A percentile compares a stretch with the other conserved stretches of the same genome.
Evolutionary conservation across 2,888 invertebrate genomes (phyloP).

Genomic region (Busseola fusca): DNA sequence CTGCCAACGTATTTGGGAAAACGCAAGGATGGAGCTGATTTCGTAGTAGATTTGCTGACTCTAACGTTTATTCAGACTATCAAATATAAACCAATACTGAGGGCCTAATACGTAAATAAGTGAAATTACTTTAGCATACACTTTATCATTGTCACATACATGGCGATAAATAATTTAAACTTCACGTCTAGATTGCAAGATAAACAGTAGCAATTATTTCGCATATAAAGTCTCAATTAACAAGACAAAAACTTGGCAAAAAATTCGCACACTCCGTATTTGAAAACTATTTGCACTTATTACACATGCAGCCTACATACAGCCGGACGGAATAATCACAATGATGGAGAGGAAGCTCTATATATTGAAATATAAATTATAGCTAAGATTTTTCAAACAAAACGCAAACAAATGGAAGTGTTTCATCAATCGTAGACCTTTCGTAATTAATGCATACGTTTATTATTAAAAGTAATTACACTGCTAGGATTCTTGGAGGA

Average conservation of each 20-base stretch:
- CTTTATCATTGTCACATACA: background rate
- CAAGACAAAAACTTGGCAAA: constrained; percentile 11
- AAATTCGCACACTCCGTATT: background rate
- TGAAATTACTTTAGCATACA: constrained; percentile 14
- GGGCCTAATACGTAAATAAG: background rate
- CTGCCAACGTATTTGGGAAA: constrained; percentile 28
- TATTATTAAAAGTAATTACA: constrained; percentile 31
- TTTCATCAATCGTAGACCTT: constrained; percentile 49
- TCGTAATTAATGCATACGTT: constrained; percentile 42
- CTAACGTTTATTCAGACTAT: background rate
- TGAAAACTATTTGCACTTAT: constrained; percentile 17
- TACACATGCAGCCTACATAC: constrained; percentile 2
- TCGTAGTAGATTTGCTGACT: constrained; percentile 20
- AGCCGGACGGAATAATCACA: constrained; percentile 6
- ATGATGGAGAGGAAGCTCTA: constrained; percentile 39
- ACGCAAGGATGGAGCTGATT: constrained; percentile 24
- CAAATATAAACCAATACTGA: background rate
- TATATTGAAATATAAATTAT: constrained; percentile 42
- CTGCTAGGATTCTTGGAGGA: constrained; percentile 42
- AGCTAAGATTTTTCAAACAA: constrained; percentile 20
- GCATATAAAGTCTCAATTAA: constrained; percentile 29
- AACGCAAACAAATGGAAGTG: constrained; percentile 20
- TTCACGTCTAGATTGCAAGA: constrained; percentile 21
- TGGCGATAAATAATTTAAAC: constrained; percentile 17
- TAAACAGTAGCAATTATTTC: constrained; percentile 24